phyloP scores from a whole-genome alignment of 2,888 invertebrate species.

The Pammene aurita region DNA sequence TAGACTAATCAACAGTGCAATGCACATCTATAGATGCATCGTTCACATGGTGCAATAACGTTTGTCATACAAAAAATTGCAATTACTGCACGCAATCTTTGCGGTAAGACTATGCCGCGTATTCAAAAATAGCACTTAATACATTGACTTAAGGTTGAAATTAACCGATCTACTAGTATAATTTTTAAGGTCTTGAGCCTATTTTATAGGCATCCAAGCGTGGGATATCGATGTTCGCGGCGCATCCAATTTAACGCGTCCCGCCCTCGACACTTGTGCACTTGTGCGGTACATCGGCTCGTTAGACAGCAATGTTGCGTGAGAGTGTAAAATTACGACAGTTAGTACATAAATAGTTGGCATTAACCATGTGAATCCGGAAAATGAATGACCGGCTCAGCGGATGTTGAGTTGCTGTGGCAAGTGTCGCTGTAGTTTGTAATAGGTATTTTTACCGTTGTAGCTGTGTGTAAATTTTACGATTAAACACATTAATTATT shows the following conservation, averaged over 20 bases:
- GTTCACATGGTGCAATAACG: slow-evolving; percentile 27
- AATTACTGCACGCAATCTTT: slow-evolving; percentile 21
- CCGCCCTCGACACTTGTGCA: slow-evolving; percentile 40
- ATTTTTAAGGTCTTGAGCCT: slow-evolving; percentile 20
- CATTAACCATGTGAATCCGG: slow-evolving; percentile 12
- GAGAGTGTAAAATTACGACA: slow-evolving; percentile 36
- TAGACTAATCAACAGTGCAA: slow-evolving; percentile 13
- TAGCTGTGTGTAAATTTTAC: no score
- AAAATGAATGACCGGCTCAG: neutral
- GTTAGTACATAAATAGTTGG: slow-evolving; percentile 3
- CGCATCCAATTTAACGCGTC: slow-evolving; percentile 52
- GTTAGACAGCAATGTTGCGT: slow-evolving; percentile 38
- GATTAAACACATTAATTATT: no score
- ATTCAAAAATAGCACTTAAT: slow-evolving; percentile 4
- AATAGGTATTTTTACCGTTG: no score
- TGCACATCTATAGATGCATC: neutral
- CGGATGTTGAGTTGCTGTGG: neutral
- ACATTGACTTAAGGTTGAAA: neutral
- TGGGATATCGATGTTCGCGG: slow-evolving; percentile 46
- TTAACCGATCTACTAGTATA: neutral
- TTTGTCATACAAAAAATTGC: slow-evolving; percentile 21
- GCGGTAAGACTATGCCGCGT: neutral
- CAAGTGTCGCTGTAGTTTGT: neutral
- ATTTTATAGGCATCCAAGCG: slow-evolving; percentile 36
- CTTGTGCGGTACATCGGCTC: slow-evolving; percentile 35